A percentile compares a stretch with the other conserved stretches of the same genome.
Conservation (phyloP, 2,888 invertebrate species). For the Tenthredo amoena region DNA sequence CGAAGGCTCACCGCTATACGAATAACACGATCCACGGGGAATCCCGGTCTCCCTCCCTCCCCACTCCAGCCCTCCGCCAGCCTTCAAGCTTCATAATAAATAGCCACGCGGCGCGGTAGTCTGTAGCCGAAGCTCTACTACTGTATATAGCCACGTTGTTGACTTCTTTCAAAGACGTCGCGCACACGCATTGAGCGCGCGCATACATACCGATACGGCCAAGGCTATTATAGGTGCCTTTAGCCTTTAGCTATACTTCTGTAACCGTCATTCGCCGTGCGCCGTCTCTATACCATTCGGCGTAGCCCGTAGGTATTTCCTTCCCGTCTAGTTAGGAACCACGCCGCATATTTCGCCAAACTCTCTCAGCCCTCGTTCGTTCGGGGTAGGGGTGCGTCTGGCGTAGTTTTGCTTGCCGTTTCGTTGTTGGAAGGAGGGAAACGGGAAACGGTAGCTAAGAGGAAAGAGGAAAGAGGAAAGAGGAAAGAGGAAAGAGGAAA, state of each 20-base stretch:
- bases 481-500: slow-evolving; percentile 60
- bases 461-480: slow-evolving; percentile 54
- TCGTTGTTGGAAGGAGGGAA: background rate
- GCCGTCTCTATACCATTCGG: background rate
- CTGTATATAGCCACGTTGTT: slow-evolving; percentile 16
- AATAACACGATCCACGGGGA: slow-evolving; percentile 25
- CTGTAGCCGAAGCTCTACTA: background rate
- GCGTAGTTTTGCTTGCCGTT: background rate
- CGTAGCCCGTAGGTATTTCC: slow-evolving; percentile 2
- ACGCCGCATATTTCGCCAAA: background rate
- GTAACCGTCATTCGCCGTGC: background rate
- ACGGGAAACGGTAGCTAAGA: background rate
- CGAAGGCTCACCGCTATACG: background rate
- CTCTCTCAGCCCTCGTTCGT: background rate
- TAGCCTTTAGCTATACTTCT: background rate
- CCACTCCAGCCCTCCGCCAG: background rate
- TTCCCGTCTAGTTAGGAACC: slow-evolving; percentile 5
- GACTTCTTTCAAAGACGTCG: slow-evolving; percentile 21
- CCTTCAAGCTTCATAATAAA: slow-evolving; percentile 22
- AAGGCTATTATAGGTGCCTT: background rate
- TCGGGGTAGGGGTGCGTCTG: background rate
- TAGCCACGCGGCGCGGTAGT: slow-evolving; percentile 16
- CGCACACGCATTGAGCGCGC: background rate
- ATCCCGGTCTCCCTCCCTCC: background rate
- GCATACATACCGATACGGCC: background rate